Percentiles rank a stretch among this genome's conserved stretches.
Evolutionary conservation across 2,797 vertebrate species (phyloP).

Genomic region (Salmo trutta): DNA sequence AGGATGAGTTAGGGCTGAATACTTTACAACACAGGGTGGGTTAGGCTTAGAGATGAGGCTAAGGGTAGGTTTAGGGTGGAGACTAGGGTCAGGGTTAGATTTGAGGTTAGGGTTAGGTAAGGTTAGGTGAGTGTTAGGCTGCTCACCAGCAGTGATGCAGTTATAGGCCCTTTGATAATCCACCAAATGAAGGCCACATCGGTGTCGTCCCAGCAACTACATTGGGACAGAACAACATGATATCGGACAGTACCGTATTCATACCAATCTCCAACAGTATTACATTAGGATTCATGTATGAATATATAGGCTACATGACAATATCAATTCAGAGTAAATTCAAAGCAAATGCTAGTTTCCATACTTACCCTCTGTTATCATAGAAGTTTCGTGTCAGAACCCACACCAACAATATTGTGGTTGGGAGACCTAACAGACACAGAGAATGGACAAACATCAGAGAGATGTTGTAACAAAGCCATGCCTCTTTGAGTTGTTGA

Average conservation of each 20-base stretch:
- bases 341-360: not conserved
- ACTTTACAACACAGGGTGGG: not conserved
- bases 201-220: constrained; percentile 88
- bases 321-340: not conserved
- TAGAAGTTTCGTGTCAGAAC: constrained; percentile 79
- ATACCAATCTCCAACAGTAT: not conserved
- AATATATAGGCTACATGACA: too few species aligned
- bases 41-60: not conserved
- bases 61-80: not conserved
- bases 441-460: not conserved
- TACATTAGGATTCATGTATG: not conserved
- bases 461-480: not conserved
- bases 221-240: constrained; percentile 15
- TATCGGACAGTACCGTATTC: not conserved
- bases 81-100: not conserved
- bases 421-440: constrained; percentile 75
- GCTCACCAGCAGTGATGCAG: constrained; percentile 83
- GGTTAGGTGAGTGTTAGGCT: not conserved
- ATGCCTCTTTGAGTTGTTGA: not conserved
- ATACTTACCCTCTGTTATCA: constrained; percentile 78
- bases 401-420: constrained; percentile 77
- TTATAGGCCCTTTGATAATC: constrained; percentile 88
- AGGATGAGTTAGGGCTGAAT: not conserved
- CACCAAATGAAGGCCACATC: constrained; percentile 81
- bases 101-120: too few species aligned